These are phyloP conservation scores for Mormyrus iriodes DNA, from an alignment of 2,113 vertebrate species.

Conservation along the genomic window DNA sequence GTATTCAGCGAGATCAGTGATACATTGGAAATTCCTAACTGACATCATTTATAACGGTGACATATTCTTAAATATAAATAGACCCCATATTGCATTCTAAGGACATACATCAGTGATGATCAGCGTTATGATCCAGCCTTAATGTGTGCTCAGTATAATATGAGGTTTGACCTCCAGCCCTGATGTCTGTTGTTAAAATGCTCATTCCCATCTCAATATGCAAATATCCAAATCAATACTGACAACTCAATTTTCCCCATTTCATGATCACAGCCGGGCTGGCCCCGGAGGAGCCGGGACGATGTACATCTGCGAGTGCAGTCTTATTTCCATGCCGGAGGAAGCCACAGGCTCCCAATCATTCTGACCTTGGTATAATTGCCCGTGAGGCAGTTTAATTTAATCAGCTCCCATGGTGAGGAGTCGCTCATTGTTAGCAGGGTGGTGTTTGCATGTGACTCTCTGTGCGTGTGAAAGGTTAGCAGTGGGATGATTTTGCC, in stretches of 20 bases:
- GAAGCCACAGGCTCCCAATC: constrained; percentile 51
- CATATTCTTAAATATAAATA: background rate
- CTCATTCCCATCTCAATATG: constrained; percentile 46
- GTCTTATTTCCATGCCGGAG: constrained; percentile 6
- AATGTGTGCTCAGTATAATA: constrained; percentile 29
- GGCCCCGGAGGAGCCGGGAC: constrained; percentile 27
- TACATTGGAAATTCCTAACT: background rate
- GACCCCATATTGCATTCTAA: background rate
- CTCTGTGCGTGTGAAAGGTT: constrained; percentile 38
- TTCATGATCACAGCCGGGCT: constrained; percentile 33
- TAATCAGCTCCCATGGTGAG: constrained; percentile 60
- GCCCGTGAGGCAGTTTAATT: constrained; percentile 65
- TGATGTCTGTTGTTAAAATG: constrained; percentile 44
- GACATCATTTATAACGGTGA: background rate
- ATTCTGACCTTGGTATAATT: constrained; percentile 65
- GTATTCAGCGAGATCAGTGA: background rate
- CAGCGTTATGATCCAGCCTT: constrained; percentile 14
- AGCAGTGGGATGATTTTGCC: constrained; percentile 17
- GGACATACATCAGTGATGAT: background rate
- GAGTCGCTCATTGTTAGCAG: constrained; percentile 59
- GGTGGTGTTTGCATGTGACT: constrained; percentile 25
- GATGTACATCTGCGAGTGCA: constrained; percentile 50
- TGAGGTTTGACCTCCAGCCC: constrained; percentile 34
- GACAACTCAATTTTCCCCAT: constrained; percentile 61
- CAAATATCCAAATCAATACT: constrained; percentile 55